A percentile compares a stretch with the other conserved stretches of the same genome.
These are phyloP conservation scores for Mamestra configurata DNA, from an alignment of 1,140 invertebrate genomes.

Conservation along the genomic window DNA sequence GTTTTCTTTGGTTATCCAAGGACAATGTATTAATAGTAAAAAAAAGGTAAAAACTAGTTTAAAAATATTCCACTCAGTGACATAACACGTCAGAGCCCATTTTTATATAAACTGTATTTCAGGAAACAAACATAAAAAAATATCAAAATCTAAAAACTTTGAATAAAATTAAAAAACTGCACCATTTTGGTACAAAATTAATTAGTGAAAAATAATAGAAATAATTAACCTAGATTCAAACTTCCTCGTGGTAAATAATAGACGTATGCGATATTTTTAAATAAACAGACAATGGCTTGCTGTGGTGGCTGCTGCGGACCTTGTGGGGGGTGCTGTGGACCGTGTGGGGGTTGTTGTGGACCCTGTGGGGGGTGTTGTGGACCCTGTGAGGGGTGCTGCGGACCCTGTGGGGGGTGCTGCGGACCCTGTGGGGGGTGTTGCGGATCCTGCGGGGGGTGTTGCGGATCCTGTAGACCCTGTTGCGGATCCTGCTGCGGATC, in stretches of 20 bases:
- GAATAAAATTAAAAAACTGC: no score
- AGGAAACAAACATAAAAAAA: slow-evolving; percentile 57
- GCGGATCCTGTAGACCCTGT: slow-evolving; percentile 26
- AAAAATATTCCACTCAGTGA: not conserved
- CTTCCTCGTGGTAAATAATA: not conserved
- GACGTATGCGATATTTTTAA: not conserved
- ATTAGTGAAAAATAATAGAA: not conserved
- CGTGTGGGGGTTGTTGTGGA: slow-evolving; percentile 53
- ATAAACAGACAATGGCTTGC: slow-evolving; percentile 61
- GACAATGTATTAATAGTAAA: not conserved
- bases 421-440: not conserved
- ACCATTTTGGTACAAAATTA: no score
- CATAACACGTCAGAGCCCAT: slow-evolving; percentile 5
- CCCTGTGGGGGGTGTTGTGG: no score
- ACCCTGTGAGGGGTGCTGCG: slow-evolving; percentile 23
- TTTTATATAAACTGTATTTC: slow-evolving; percentile 65
- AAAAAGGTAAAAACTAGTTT: not conserved
- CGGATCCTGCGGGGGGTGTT: not conserved
- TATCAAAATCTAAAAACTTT: not conserved
- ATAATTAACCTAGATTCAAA: slow-evolving; percentile 52
- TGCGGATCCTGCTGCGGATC: slow-evolving; percentile 48
- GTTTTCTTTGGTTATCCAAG: no score
- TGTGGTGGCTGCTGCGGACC: not conserved
- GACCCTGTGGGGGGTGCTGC: slow-evolving; percentile 54
- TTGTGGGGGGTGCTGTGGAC: slow-evolving; percentile 48